phyloP scores from a whole-genome alignment of 2,113 vertebrate species.

The Zonotrichia leucophrys region DNA sequence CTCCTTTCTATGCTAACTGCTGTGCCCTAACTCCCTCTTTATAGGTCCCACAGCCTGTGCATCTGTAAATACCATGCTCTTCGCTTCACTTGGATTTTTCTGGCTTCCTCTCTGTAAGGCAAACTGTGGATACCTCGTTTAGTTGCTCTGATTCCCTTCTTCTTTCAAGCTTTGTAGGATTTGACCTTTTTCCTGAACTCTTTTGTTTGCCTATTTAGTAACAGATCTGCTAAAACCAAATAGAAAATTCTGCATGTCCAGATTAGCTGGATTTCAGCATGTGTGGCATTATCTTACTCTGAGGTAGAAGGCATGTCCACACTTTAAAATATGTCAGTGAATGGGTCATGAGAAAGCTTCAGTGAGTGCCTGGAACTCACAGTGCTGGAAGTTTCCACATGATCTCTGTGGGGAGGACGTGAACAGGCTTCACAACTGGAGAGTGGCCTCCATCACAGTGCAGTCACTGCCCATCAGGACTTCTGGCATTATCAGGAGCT shows the following conservation, averaged over 20 bases:
- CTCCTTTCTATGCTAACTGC: not conserved
- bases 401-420: not conserved
- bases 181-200: not conserved
- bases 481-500: not conserved
- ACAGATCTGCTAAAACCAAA: not conserved
- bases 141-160: not conserved
- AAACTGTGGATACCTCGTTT: not conserved
- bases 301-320: not conserved
- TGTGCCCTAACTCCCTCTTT: not conserved
- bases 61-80: not conserved
- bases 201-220: not conserved
- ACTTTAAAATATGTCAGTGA: not conserved
- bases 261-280: not conserved
- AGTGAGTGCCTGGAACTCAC: fast-evolving
- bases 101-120: not conserved
- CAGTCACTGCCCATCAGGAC: not conserved
- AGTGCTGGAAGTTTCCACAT: not conserved
- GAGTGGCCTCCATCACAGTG: not conserved
- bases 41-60: not conserved
- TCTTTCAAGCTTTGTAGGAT: not conserved
- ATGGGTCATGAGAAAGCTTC: not conserved
- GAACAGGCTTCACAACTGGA: not conserved
- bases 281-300: not conserved
- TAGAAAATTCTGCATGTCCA: not conserved
- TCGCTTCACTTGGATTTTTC: not conserved